These are phyloP conservation scores for Muraenolepis orangiensis DNA, from an alignment of 2,797 vertebrate species.

Conservation along the genomic window DNA sequence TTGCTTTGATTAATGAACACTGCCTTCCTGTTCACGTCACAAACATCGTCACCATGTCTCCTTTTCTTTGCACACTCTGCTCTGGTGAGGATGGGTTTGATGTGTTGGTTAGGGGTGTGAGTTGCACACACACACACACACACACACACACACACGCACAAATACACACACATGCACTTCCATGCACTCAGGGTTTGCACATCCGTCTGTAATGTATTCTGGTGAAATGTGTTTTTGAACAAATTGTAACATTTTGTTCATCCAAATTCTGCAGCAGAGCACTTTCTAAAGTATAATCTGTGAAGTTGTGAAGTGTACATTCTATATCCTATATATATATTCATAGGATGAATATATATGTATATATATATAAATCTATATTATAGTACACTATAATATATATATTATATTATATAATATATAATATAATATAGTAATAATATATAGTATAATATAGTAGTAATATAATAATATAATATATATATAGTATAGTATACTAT, in stretches of 20 bases:
- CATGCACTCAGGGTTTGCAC: not conserved
- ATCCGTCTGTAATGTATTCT: not conserved
- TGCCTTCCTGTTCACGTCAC: not conserved
- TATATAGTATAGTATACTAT: too few species aligned
- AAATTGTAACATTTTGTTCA: too few species aligned
- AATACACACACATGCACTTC: not conserved
- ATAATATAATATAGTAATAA: too few species aligned
- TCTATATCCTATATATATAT: not conserved
- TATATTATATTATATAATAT: too few species aligned
- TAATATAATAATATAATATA: too few species aligned
- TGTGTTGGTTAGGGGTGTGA: not conserved
- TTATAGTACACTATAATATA: too few species aligned
- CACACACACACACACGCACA: not conserved
- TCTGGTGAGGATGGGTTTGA: not conserved
- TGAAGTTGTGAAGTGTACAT: not conserved
- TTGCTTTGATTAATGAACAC: not conserved
- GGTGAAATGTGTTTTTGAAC: not conserved
- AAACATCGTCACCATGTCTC: not conserved
- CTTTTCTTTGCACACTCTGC: not conserved
- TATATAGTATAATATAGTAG: too few species aligned
- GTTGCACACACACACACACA: constrained; percentile 3
- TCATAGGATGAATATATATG: too few species aligned
- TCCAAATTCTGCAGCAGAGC: not conserved
- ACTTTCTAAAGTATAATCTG: not conserved
- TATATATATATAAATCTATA: too few species aligned